Evolutionary conservation across 1,140 invertebrate species (phyloP), one percentile per base, ranked within the genome.

Genomic region (Habropoda laboriosa): DNA sequence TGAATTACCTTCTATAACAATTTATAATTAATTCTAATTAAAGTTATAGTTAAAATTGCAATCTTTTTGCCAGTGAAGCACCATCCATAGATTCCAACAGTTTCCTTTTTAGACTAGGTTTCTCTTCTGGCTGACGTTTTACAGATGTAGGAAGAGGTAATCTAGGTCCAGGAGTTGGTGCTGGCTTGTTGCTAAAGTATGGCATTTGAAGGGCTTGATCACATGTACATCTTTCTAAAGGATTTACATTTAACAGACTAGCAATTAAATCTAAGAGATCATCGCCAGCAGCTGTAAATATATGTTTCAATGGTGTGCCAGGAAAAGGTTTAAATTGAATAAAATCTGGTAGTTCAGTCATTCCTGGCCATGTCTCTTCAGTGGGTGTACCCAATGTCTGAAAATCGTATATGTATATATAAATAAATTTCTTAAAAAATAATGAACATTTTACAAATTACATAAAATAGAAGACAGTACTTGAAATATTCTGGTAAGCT

Each of bases 271-370:
- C 95, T 8, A 99, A 90, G n/a, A 99, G 93, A 94, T 99, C 99
- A 93, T 99, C 97, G 16, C 95, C 94, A 21, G 98, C 98, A 10
- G 99, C 99, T 49, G 97, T 98, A 89, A 99, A 99, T 86, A 99
- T 99, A 85, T 98, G 96, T 73, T 96, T 96, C 30, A 99, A 91
- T 27, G 97, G 96, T 16, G 96, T 98, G 0, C 96, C 95, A 10
- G 96, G 95, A 86, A 97, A 97, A 4, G 95, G 94, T 90, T 99
- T 99, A 90, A 99, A 99, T 87, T 97, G 95, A 51, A 99, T 96
- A 91, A 96, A 99, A 93, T 99, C 98, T 47, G 97, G 96, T 21
- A 99, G 93, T 74, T 94, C 94, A 61, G 94, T 96, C 91, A 99
- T 94, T 72, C 97, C 96, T 3, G 97, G 97, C 99, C 99, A 99